A percentile compares a stretch with the other conserved stretches of the same genome.
These are phyloP conservation scores for Latrodectus elegans DNA, from an alignment of 2,888 invertebrate species.

Conservation along the genomic window DNA sequence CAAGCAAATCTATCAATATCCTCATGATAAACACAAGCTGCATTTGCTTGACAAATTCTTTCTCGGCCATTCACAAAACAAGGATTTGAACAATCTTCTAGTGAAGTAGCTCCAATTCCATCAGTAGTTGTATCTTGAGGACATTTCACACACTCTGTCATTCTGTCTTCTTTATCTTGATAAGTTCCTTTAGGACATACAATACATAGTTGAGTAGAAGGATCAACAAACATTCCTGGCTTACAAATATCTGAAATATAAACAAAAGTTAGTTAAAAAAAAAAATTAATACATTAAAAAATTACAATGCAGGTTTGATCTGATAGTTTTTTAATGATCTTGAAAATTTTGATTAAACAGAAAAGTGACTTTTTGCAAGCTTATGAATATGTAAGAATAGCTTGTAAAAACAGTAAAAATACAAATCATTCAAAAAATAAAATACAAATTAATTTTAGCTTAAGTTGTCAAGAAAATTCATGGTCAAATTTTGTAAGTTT, in stretches of 20 bases:
- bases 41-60: conserved; percentile 90
- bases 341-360: too few species aligned
- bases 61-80: conserved; percentile 83
- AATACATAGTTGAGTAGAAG: conserved; percentile 86
- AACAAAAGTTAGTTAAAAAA: background rate
- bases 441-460: too few species aligned
- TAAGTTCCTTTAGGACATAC: conserved; percentile 92
- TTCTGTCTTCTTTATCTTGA: conserved; percentile 88
- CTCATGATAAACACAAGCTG: conserved; percentile 86
- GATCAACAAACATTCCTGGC: conserved; percentile 85
- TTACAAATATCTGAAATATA: conserved; percentile 76
- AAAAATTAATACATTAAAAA: too few species aligned
- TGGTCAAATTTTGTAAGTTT: too few species aligned
- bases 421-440: too few species aligned
- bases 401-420: too few species aligned
- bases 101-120: conserved; percentile 85
- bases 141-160: conserved; percentile 89
- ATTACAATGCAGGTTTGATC: too few species aligned
- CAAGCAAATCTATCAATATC: conserved; percentile 91
- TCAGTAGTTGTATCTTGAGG: conserved; percentile 93
- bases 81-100: conserved; percentile 90
- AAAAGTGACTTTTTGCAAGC: too few species aligned
- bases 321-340: too few species aligned
- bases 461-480: too few species aligned
- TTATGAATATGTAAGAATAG: too few species aligned